A percentile compares a stretch with the other conserved stretches of the same genome.
Conservation (phyloP, 2,113 vertebrate species). For the Prionailurus bengalensis region DNA sequence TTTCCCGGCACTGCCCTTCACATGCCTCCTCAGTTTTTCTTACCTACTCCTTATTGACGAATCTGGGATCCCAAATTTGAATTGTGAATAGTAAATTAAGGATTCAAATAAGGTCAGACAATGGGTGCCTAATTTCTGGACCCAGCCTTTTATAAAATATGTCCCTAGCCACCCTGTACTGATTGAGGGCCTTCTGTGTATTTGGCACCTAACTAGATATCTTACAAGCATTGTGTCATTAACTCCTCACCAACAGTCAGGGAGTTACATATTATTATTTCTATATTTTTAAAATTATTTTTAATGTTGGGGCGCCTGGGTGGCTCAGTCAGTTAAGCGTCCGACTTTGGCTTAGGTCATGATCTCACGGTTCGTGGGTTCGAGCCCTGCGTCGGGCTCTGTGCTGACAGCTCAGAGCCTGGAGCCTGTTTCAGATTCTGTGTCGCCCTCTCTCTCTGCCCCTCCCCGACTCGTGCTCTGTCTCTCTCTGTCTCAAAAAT, state of each 20-base stretch:
- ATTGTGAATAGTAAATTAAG: slow-evolving; percentile 27
- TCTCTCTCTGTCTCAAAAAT: too few species aligned
- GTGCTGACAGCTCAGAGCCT: too few species aligned
- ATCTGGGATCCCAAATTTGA: slow-evolving; percentile 4
- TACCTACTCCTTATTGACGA: background rate
- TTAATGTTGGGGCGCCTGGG: too few species aligned
- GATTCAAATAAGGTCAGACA: background rate
- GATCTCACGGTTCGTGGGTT: too few species aligned
- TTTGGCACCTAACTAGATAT: background rate
- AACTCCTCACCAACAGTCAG: background rate
- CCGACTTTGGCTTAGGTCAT: too few species aligned
- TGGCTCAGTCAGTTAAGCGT: too few species aligned
- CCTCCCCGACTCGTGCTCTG: too few species aligned
- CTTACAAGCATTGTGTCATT: background rate
- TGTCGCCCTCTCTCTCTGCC: too few species aligned
- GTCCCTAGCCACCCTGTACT: background rate
- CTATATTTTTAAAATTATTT: too few species aligned
- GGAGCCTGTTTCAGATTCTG: too few species aligned
- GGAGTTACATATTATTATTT: background rate
- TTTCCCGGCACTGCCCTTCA: background rate
- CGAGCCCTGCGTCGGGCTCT: too few species aligned
- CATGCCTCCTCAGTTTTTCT: background rate
- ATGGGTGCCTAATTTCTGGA: background rate
- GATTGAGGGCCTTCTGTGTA: background rate
- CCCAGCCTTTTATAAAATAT: slow-evolving; percentile 10